Conservation (phyloP, 2,113 vertebrate species). For the Rutilus rutilus region DNA sequence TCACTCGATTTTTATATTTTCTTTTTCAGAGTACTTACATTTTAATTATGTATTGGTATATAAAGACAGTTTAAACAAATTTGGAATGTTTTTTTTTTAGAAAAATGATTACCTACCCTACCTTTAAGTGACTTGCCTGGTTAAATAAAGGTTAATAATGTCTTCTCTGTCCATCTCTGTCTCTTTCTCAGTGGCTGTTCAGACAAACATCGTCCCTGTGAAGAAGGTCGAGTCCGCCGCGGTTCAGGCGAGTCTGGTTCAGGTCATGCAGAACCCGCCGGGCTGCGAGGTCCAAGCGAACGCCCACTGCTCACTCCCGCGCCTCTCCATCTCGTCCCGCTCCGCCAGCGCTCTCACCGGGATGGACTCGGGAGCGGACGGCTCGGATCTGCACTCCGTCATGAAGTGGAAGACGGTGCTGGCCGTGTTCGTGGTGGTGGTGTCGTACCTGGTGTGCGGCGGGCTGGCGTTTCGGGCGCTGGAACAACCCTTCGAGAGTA, state of each 20-base stretch:
- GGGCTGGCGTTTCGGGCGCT: slow-evolving; percentile 89
- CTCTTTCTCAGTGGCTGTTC: slow-evolving; percentile 83
- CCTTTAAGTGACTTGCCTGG: too few species aligned
- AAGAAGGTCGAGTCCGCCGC: slow-evolving; percentile 74
- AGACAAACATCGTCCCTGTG: slow-evolving; percentile 77
- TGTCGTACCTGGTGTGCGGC: slow-evolving; percentile 89
- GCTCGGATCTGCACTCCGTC: slow-evolving; percentile 83
- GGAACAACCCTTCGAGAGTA: slow-evolving; percentile 91
- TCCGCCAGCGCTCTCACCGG: slow-evolving; percentile 85
- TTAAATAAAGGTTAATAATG: too few species aligned
- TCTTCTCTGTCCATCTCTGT: too few species aligned
- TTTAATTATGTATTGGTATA: too few species aligned
- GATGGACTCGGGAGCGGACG: slow-evolving; percentile 83
- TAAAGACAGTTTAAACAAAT: too few species aligned
- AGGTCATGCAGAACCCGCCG: slow-evolving; percentile 79
- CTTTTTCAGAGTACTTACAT: too few species aligned
- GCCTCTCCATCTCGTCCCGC: slow-evolving; percentile 84
- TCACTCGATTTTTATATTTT: too few species aligned
- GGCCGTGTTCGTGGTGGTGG: slow-evolving; percentile 91
- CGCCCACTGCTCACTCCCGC: slow-evolving; percentile 79
- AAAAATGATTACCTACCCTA: too few species aligned
- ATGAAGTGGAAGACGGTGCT: slow-evolving; percentile 99
- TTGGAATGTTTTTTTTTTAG: too few species aligned
- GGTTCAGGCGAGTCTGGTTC: slow-evolving; percentile 75
- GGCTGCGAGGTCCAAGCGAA: slow-evolving; percentile 81